These are phyloP conservation scores for Lycophotia porphyrea DNA, from an alignment of 2,888 invertebrate species.

Conservation along the genomic window DNA sequence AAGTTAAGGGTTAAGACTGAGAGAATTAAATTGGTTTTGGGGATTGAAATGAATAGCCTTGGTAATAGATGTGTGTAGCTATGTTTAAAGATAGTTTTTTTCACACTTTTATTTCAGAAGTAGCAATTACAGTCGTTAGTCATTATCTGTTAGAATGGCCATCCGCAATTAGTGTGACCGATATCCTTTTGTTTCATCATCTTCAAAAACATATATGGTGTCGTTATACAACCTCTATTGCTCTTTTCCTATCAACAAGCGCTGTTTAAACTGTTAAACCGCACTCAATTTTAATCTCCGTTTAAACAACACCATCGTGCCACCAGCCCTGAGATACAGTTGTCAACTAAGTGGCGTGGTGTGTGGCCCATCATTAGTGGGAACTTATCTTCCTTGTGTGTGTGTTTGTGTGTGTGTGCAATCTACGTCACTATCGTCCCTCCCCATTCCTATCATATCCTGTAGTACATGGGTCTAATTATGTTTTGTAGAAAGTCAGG, in stretches of 20 bases:
- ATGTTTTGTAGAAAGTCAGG: constrained; percentile 27
- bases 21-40: not conserved
- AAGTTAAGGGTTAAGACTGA: not conserved
- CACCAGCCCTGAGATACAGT: constrained; percentile 66
- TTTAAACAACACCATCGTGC: constrained; percentile 45
- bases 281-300: constrained; percentile 6
- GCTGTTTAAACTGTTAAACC: not conserved
- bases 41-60: not conserved
- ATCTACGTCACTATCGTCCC: constrained; percentile 44
- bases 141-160: too few species aligned
- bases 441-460: constrained; percentile 47
- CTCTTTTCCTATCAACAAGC: not conserved
- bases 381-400: constrained; percentile 74
- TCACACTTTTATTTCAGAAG: not conserved
- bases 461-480: constrained; percentile 47
- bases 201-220: not conserved
- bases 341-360: constrained; percentile 71
- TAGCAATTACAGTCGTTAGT: too few species aligned
- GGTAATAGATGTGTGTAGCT: not conserved
- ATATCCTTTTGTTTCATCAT: not conserved
- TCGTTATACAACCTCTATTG: not conserved
- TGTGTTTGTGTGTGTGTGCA: constrained; percentile 31
- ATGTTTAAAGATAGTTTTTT: not conserved
- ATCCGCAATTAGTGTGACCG: too few species aligned
- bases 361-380: constrained; percentile 75